These are phyloP conservation scores for Spilosoma lubricipeda DNA, from an alignment of 2,888 invertebrate species.

Conservation along the genomic window DNA sequence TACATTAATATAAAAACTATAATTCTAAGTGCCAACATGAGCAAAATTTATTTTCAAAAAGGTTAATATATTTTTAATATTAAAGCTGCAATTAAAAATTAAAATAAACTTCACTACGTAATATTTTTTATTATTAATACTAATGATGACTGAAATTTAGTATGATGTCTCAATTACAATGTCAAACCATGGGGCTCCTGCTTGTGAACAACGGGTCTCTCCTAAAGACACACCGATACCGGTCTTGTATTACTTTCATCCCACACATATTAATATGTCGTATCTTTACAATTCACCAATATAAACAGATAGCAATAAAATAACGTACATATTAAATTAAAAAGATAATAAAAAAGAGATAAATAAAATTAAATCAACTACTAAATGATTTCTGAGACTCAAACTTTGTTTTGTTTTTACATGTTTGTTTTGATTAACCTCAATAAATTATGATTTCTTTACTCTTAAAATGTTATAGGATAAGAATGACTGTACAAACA, in stretches of 20 bases:
- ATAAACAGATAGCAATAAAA: not conserved
- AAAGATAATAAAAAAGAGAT: too few species aligned
- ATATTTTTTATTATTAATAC: not conserved
- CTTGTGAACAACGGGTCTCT: not conserved
- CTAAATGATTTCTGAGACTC: too few species aligned
- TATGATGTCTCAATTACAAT: not conserved
- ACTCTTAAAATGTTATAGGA: too few species aligned
- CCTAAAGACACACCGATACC: not conserved
- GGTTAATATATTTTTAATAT: not conserved
- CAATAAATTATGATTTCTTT: too few species aligned
- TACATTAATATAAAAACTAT: not conserved
- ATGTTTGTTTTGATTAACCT: too few species aligned
- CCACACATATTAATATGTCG: not conserved
- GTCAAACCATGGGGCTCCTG: not conserved
- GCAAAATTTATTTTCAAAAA: not conserved
- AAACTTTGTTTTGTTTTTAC: too few species aligned
- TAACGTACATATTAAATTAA: not conserved
- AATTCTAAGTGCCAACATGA: not conserved
- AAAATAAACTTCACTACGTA: not conserved
- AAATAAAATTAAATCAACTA: too few species aligned
- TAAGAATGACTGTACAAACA: not conserved
- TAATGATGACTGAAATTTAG: slow-evolving; percentile 1
- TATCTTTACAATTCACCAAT: not conserved
- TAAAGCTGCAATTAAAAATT: not conserved
- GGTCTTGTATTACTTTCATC: not conserved